These are phyloP conservation scores for Anoplophora glabripennis DNA, from an alignment of 1,140 invertebrate genomes.

Conservation along the genomic window DNA sequence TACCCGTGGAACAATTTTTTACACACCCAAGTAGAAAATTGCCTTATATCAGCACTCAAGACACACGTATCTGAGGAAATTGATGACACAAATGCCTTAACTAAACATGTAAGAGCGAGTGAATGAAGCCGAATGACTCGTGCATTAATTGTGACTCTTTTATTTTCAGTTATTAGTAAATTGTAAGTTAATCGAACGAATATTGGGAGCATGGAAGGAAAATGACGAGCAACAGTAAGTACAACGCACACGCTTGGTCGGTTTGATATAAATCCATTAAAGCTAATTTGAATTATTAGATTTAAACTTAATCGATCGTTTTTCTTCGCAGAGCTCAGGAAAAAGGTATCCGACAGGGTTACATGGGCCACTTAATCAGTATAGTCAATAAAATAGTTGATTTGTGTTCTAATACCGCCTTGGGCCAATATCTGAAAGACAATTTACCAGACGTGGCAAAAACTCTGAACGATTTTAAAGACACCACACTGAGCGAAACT, in stretches of 20 bases:
- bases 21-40: conserved; percentile 78
- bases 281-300: conserved; percentile 3
- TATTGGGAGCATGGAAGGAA: conserved; percentile 55
- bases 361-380: conserved; percentile 56
- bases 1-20: conserved; percentile 88
- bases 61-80: conserved; percentile 32
- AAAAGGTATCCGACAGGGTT: conserved; percentile 48
- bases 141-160: conserved; percentile 18
- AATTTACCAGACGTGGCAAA: conserved; percentile 57
- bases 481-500: conserved; percentile 56
- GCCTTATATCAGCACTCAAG: conserved; percentile 65
- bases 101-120: conserved; percentile 53
- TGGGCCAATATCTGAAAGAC: conserved; percentile 54
- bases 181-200: conserved; percentile 53
- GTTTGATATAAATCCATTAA: conserved; percentile 17
- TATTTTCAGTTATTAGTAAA: conserved; percentile 53
- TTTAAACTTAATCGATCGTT: background rate
- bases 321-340: conserved; percentile 30
- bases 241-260: conserved; percentile 1
- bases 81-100: conserved; percentile 52
- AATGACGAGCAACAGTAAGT: conserved; percentile 55
- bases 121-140: background rate
- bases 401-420: conserved; percentile 48
- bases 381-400: conserved; percentile 60
- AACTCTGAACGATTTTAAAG: conserved; percentile 61